Conservation (phyloP, 2,797 vertebrate species). For the Ptychadena robeensis region DNA sequence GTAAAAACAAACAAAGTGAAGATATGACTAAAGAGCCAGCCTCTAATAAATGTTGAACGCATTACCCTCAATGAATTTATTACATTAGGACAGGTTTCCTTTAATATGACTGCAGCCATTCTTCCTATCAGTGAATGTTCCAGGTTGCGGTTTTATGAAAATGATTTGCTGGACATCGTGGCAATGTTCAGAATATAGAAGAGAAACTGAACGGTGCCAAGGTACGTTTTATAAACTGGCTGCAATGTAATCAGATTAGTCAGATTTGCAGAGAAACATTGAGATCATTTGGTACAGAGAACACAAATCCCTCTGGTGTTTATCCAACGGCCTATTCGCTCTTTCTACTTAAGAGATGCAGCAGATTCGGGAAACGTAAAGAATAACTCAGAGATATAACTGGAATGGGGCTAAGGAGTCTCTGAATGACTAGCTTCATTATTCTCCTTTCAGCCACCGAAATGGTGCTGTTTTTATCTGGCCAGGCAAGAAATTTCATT, state of each 20-base stretch:
- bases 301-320: slow-evolving; percentile 40
- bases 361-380: slow-evolving; percentile 28
- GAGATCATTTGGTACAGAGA: slow-evolving; percentile 34
- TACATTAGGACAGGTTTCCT: not conserved
- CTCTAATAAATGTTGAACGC: no score
- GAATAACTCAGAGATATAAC: slow-evolving; percentile 44
- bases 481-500: slow-evolving; percentile 41
- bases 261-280: slow-evolving; percentile 42
- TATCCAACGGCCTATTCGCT: slow-evolving; percentile 20
- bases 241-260: slow-evolving; percentile 35
- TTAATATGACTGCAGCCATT: slow-evolving; percentile 14
- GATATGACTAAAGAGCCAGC: no score
- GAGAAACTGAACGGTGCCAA: slow-evolving; percentile 21
- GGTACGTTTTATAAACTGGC: slow-evolving; percentile 40
- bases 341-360: slow-evolving; percentile 28
- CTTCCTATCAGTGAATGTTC: slow-evolving; percentile 6
- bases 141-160: slow-evolving; percentile 6
- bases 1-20: no score
- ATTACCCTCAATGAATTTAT: not conserved
- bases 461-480: slow-evolving; percentile 49
- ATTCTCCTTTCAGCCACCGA: slow-evolving; percentile 48
- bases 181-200: slow-evolving; percentile 12
- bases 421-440: slow-evolving; percentile 52
- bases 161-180: slow-evolving; percentile 27
- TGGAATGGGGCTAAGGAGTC: slow-evolving; percentile 42